Evolutionary conservation across 2,113 vertebrate species (phyloP).

Genomic region (Microcebus murinus): DNA sequence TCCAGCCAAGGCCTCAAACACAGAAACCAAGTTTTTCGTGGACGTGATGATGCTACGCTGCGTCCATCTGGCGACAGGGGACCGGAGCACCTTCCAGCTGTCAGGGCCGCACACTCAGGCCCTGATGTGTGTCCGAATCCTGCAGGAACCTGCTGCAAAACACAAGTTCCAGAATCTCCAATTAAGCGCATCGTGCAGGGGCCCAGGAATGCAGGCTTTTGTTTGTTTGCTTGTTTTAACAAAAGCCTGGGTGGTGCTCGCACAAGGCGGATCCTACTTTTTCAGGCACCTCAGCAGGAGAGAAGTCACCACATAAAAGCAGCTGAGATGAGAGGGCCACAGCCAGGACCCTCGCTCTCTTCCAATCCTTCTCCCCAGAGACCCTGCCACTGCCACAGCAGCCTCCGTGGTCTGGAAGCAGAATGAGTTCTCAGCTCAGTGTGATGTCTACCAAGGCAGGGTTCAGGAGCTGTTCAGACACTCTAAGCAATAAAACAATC

Average conservation of each 20-base stretch:
- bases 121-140: background rate
- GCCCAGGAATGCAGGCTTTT: background rate
- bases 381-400: rapidly evolving
- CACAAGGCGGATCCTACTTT: background rate
- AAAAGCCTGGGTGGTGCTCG: background rate
- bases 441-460: background rate
- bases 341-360: background rate
- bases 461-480: background rate
- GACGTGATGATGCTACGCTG: rapidly evolving
- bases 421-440: background rate
- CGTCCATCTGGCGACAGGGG: background rate
- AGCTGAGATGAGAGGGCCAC: background rate
- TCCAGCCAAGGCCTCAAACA: background rate
- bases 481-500: background rate
- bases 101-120: background rate
- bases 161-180: background rate
- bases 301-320: background rate
- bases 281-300: background rate
- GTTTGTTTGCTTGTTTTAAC: background rate
- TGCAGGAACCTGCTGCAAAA: background rate
- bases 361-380: background rate
- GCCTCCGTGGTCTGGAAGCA: background rate
- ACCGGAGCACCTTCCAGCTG: background rate
- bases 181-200: background rate
- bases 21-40: background rate